These are phyloP conservation scores for Protobothrops flavoviridis DNA, from an alignment of 2,113 vertebrate species.

Conservation along the genomic window DNA sequence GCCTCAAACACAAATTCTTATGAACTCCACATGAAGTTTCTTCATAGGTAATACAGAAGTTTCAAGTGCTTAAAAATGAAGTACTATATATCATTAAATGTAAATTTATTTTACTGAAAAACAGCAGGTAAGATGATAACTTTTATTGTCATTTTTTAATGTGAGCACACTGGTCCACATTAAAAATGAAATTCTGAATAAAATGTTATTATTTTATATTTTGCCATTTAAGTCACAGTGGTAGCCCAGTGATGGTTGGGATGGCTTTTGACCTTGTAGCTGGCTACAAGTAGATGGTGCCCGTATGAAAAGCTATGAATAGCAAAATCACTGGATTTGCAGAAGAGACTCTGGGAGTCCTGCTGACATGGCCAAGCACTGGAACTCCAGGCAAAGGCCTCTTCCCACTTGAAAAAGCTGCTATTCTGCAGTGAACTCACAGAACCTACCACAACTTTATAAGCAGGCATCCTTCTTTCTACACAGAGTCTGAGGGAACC, in stretches of 20 bases:
- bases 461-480: background rate
- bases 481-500: background rate
- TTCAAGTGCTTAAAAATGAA: background rate
- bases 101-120: background rate
- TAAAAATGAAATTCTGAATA: background rate
- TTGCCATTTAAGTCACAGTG: background rate
- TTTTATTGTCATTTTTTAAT: too few species aligned
- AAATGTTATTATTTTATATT: background rate
- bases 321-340: background rate
- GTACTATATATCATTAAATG: background rate
- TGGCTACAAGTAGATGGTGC: background rate
- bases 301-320: background rate
- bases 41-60: background rate
- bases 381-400: background rate
- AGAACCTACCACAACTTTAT: background rate
- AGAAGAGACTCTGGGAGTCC: background rate
- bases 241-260: background rate
- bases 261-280: background rate
- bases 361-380: background rate
- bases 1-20: background rate
- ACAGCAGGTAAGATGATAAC: background rate
- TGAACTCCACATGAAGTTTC: background rate
- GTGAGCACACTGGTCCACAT: too few species aligned
- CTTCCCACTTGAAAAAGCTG: background rate
- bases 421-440: background rate